A percentile compares a stretch with the other conserved stretches of the same genome.
phyloP scores from a whole-genome alignment of 2,888 invertebrate genomes.

The Chouioia cunea region DNA sequence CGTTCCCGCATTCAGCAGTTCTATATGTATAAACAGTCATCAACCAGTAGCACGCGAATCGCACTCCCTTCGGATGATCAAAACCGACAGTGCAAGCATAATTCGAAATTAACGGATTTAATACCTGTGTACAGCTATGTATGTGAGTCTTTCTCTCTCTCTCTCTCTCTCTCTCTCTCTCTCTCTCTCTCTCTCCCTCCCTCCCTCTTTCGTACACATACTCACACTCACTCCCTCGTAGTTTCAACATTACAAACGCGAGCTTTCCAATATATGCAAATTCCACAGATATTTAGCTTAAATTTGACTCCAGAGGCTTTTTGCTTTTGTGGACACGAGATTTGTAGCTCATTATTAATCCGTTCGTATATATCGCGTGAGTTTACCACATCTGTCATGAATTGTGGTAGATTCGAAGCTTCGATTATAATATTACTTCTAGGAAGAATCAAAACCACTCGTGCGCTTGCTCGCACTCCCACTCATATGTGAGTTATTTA shows the following conservation, averaged over 20 bases:
- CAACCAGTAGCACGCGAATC: too few relatives aligned
- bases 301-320: conserved; percentile 19
- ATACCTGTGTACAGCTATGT: conserved; percentile 31
- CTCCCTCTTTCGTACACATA: too few relatives aligned
- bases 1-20: neutral
- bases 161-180: too few relatives aligned
- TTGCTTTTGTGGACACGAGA: conserved; percentile 12
- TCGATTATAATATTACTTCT: conserved; percentile 42
- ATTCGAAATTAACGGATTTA: conserved; percentile 52
- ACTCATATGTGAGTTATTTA: neutral
- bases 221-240: too few relatives aligned
- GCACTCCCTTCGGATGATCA: conserved; percentile 44
- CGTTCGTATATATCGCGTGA: conserved; percentile 34
- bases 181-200: too few relatives aligned
- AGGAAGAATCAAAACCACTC: conserved; percentile 21
- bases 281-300: conserved; percentile 19
- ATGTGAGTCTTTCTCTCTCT: too few relatives aligned
- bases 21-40: conserved; percentile 14
- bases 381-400: conserved; percentile 34
- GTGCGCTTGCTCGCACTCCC: too few relatives aligned
- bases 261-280: conserved; percentile 15
- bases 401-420: conserved; percentile 5
- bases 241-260: neutral
- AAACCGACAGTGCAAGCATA: conserved; percentile 47
- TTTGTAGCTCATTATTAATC: conserved; percentile 32